Base-by-base conservation (phyloP, 1,140 invertebrate genomes). In the Aphelinus certus region DNA sequence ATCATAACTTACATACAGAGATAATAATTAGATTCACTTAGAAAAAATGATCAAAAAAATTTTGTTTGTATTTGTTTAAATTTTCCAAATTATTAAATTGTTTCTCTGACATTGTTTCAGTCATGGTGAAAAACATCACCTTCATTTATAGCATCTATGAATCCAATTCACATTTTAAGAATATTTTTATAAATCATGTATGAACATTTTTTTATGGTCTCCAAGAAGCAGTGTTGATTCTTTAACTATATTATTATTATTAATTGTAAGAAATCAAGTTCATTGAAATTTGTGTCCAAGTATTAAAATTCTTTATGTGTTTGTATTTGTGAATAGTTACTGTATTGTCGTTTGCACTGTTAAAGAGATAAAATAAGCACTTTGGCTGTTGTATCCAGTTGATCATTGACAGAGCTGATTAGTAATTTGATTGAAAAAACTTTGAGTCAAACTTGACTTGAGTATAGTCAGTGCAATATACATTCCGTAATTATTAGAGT, bases 401-500 rank as follows among this genome's bases (percentile, higher is more conserved):
- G 51, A 57, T 3, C 55, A 47, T 46, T 68, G 47, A 46, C 56
- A 46, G 48, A 46, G 9, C 43, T 63, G 10, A 62, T 9, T 46
- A 45, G 43, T 63, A 63, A 9, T 45, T 63, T 46, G 2, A 26
- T 26, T 26, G 26, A 26, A 26, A 26, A 63, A 63, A 63, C n/a
- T n/a, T 45, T 46, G 10, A 63, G 61, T 46, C 61, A 63, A 63
- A 63, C 10, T 62, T 43, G 60, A 75, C 58, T 76, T 71, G 63
- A 76, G 61, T 26, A 26, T 66, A 74, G 53, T 65, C 42, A 70
- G 63, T 79, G 72, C 61, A 70, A 75, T 71, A 47, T 79, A 75
- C 51, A 69, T 62, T 74, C 64, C 53, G 69, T 67, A 66, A 60
- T 78, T 71, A 55, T 76, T 77, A 75, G 79, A 79, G 77, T 76